phyloP scores from a whole-genome alignment of 2,797 vertebrate genomes.

The Oreochromis mossambicus region DNA sequence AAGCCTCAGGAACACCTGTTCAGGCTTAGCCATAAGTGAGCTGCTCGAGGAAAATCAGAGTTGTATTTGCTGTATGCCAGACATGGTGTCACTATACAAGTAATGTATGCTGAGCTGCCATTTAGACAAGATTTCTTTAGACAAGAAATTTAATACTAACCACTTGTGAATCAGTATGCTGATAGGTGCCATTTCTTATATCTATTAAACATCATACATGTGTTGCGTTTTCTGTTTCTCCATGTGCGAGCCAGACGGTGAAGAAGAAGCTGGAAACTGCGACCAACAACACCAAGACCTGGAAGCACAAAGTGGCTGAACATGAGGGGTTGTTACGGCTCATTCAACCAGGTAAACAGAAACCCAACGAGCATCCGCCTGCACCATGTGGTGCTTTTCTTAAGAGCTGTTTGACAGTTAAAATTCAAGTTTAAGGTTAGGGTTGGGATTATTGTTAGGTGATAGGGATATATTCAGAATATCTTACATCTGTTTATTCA shows the following conservation, averaged over 20 bases:
- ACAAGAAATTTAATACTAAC: background rate
- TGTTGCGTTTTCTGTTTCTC: background rate
- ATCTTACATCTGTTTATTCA: background rate
- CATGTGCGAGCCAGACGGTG: slow-evolving; percentile 77
- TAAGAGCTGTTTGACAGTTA: background rate
- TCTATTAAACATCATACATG: background rate
- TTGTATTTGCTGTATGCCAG: background rate
- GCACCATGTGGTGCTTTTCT: background rate
- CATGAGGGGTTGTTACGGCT: slow-evolving; percentile 92
- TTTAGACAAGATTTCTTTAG: background rate
- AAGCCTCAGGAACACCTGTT: background rate
- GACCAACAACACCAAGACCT: slow-evolving; percentile 87
- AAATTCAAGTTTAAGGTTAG: background rate
- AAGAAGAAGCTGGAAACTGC: slow-evolving; percentile 90
- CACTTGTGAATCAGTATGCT: background rate
- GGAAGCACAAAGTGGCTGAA: slow-evolving; percentile 95
- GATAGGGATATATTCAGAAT: background rate
- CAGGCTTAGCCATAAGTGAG: background rate
- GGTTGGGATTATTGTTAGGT: background rate
- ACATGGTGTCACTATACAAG: background rate
- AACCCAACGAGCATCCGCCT: background rate
- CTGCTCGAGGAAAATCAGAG: background rate
- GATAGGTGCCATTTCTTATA: background rate
- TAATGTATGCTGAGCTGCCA: background rate
- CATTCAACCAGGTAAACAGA: slow-evolving; percentile 88